Evolutionary conservation across 2,888 invertebrate genomes (phyloP).

Genomic region (Gortyna flavago): DNA sequence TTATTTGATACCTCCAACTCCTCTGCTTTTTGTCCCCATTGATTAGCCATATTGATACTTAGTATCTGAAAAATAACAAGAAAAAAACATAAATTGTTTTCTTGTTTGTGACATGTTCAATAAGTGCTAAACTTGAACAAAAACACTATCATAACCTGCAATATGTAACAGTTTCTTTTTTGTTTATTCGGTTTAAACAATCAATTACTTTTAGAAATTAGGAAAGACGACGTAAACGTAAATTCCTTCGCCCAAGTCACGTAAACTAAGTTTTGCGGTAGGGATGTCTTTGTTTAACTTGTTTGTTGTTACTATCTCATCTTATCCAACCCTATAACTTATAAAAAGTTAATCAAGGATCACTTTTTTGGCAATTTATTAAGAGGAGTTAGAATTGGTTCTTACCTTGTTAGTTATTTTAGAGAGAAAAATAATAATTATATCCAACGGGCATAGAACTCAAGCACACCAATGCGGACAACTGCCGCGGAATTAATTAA

Average conservation of each 20-base stretch:
- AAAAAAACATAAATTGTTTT: conserved; percentile 2
- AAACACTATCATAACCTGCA: neutral
- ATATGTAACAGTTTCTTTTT: neutral
- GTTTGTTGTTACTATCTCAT: neutral
- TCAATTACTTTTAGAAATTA: conserved; percentile 28
- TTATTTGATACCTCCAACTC: conserved; percentile 88
- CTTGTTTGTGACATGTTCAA: conserved; percentile 11
- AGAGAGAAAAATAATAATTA: neutral
- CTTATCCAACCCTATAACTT: neutral
- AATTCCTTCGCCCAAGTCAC: conserved; percentile 29
- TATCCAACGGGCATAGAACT: conserved; percentile 19
- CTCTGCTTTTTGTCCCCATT: conserved; percentile 88
- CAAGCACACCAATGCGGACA: conserved; percentile 12
- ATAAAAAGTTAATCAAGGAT: neutral
- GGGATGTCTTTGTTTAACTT: conserved; percentile 34
- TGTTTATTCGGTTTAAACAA: conserved; percentile 5
- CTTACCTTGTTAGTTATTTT: conserved; percentile 28
- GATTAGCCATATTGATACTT: conserved; percentile 87
- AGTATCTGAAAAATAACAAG: conserved; percentile 37
- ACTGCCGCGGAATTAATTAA: conserved; percentile 15
- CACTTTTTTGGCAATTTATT: neutral
- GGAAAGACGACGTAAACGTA: neutral
- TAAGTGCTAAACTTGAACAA: neutral
- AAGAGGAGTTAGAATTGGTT: neutral
- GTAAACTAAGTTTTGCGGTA: conserved; percentile 44